These are phyloP conservation scores for Lymantria monacha DNA, from an alignment of 2,888 invertebrate genomes.

Conservation along the genomic window DNA sequence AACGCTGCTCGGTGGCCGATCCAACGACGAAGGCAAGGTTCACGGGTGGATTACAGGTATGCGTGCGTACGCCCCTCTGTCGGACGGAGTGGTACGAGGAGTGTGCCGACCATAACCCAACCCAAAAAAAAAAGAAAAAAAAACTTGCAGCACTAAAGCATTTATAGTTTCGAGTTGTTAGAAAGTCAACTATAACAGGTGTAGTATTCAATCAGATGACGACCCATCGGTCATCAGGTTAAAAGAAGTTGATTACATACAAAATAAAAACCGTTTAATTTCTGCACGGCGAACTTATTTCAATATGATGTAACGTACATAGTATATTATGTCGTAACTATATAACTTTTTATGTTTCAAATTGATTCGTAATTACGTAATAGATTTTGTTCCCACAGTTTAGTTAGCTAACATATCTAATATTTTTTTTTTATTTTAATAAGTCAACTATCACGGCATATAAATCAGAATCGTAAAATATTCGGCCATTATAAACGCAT, in stretches of 20 bases:
- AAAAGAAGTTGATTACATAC: background rate
- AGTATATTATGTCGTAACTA: background rate
- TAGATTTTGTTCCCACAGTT: slow-evolving; percentile 15
- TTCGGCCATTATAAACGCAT: slow-evolving; percentile 14
- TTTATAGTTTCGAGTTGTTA: too few relatives aligned
- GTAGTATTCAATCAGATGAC: background rate
- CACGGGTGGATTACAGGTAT: too few relatives aligned
- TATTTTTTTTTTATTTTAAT: slow-evolving; percentile 23
- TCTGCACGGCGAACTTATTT: background rate
- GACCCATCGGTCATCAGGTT: background rate
- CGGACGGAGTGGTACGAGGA: too few relatives aligned
- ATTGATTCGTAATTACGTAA: background rate
- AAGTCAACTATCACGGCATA: slow-evolving; percentile 11
- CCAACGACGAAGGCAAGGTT: too few relatives aligned
- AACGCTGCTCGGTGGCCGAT: too few relatives aligned
- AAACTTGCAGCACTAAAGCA: background rate
- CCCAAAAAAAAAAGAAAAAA: too few relatives aligned
- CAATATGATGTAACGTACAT: background rate
- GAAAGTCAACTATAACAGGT: background rate
- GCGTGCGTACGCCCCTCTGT: too few relatives aligned
- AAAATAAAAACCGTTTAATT: background rate
- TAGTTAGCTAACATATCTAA: slow-evolving; percentile 18
- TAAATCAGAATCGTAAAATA: slow-evolving; percentile 26
- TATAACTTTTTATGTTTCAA: background rate
- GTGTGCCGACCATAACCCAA: too few relatives aligned